These are phyloP conservation scores for Jaculus jaculus DNA, from an alignment of 2,113 vertebrate genomes.

Conservation along the genomic window DNA sequence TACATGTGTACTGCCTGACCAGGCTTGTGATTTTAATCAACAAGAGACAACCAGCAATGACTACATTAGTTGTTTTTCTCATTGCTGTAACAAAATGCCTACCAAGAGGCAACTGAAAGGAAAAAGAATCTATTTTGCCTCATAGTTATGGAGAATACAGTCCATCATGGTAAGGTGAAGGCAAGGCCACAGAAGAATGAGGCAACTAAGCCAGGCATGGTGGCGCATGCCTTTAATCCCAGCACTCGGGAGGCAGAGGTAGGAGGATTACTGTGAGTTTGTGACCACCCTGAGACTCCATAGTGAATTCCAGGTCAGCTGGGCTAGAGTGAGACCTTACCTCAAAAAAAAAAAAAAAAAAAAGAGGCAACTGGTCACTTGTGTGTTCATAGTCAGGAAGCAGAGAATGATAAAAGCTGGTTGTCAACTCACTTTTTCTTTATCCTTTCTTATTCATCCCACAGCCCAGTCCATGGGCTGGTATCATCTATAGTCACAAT, in stretches of 20 bases:
- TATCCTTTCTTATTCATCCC: not conserved
- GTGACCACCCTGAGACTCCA: too few relatives aligned
- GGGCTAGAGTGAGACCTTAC: too few relatives aligned
- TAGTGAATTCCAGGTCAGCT: too few relatives aligned
- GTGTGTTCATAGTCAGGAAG: not conserved
- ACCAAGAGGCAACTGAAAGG: not conserved
- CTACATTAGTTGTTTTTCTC: not conserved
- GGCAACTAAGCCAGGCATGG: too few relatives aligned
- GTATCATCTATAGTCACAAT: not conserved
- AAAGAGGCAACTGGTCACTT: too few relatives aligned
- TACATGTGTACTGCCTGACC: not conserved
- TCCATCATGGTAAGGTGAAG: not conserved
- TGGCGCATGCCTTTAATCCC: too few relatives aligned
- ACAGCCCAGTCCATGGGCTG: not conserved
- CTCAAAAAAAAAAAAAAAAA: too few relatives aligned
- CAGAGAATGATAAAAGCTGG: not conserved
- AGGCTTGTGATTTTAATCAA: conserved; percentile 13
- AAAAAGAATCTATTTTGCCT: not conserved
- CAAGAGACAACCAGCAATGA: not conserved
- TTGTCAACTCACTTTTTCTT: not conserved
- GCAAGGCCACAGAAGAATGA: too few relatives aligned
- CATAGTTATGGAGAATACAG: not conserved
- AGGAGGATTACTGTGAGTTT: too few relatives aligned
- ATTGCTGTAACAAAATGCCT: not conserved
- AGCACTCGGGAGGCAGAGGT: too few relatives aligned